phyloP scores from a whole-genome alignment of 2,113 vertebrate genomes.

The Rhizomys pruinosus region DNA sequence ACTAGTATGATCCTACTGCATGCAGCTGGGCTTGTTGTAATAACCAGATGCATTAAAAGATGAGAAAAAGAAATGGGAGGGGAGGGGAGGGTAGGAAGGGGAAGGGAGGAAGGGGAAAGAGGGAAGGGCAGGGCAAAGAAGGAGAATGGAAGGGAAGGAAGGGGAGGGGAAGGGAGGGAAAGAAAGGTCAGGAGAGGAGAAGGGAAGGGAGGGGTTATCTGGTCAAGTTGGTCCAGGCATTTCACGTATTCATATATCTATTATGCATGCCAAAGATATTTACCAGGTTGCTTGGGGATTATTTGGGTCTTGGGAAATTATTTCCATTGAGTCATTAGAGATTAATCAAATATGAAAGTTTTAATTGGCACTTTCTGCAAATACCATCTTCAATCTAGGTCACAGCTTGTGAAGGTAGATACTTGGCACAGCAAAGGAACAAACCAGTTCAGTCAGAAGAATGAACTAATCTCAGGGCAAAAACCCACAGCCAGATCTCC shows the following conservation, averaged over 20 bases:
- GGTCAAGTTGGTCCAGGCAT: background rate
- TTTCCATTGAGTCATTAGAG: conserved; percentile 15
- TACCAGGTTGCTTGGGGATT: conserved; percentile 18
- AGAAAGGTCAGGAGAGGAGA: no score
- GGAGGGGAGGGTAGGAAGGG: no score
- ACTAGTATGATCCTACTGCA: background rate
- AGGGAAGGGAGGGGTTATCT: fast-evolving
- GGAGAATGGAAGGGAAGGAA: no score
- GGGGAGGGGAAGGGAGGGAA: no score
- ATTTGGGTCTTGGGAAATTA: conserved; percentile 10
- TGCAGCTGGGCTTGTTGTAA: background rate
- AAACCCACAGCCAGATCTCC: background rate
- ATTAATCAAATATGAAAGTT: conserved; percentile 5
- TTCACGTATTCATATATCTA: background rate
- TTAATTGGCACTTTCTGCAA: conserved; percentile 13
- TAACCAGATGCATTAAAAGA: background rate
- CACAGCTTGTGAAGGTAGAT: background rate
- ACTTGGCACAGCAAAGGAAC: background rate
- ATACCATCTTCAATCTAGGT: background rate
- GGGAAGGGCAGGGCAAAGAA: no score
- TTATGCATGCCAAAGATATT: background rate
- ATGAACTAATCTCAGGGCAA: background rate
- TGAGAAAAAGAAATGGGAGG: background rate
- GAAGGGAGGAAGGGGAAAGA: no score
- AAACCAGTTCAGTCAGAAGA: background rate